Percentiles rank a stretch among this genome's conserved stretches.
These are phyloP conservation scores for Sisyra nigra DNA, from an alignment of 2,888 invertebrate genomes.

Conservation along the genomic window DNA sequence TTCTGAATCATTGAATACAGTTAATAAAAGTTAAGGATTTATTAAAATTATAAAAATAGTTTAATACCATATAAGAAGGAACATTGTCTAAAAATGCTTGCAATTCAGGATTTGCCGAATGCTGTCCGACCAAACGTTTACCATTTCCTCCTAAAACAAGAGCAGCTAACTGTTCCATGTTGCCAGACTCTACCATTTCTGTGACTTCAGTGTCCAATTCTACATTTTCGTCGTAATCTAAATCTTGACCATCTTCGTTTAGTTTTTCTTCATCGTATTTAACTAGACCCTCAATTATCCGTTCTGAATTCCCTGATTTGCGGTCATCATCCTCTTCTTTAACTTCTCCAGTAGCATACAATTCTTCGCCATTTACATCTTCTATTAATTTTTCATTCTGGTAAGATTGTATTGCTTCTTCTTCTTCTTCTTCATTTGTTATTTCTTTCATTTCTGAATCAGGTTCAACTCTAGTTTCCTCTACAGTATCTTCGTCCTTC, in stretches of 20 bases:
- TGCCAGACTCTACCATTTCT: slow-evolving; percentile 51
- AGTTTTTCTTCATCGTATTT: slow-evolving; percentile 26
- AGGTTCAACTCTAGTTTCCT: slow-evolving; percentile 18
- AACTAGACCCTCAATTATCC: slow-evolving; percentile 27
- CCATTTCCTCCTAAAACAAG: slow-evolving; percentile 83
- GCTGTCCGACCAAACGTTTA: slow-evolving; percentile 50
- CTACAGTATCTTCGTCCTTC: slow-evolving; percentile 12
- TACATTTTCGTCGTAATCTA: slow-evolving; percentile 25
- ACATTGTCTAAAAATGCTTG: slow-evolving; percentile 79
- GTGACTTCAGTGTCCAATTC: slow-evolving; percentile 31
- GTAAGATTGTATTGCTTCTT: slow-evolving; percentile 8
- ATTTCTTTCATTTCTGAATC: slow-evolving; percentile 16
- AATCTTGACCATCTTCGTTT: slow-evolving; percentile 27
- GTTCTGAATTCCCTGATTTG: slow-evolving; percentile 17
- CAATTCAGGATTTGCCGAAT: slow-evolving; percentile 57
- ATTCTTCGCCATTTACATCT: slow-evolving; percentile 12
- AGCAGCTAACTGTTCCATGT: slow-evolving; percentile 80
- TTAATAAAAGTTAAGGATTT: neutral
- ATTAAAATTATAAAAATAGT: neutral
- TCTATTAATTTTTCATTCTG: slow-evolving; percentile 14
- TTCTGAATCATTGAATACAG: slow-evolving; percentile 34
- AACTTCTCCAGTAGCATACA: slow-evolving; percentile 14
- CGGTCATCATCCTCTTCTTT: slow-evolving; percentile 13
- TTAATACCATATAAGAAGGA: slow-evolving; percentile 65
- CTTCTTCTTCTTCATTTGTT: slow-evolving; percentile 8